These are phyloP conservation scores for Palythoa heliodiscus DNA, from an alignment of 92 coral and sea anemone species.

Conservation along the genomic window DNA sequence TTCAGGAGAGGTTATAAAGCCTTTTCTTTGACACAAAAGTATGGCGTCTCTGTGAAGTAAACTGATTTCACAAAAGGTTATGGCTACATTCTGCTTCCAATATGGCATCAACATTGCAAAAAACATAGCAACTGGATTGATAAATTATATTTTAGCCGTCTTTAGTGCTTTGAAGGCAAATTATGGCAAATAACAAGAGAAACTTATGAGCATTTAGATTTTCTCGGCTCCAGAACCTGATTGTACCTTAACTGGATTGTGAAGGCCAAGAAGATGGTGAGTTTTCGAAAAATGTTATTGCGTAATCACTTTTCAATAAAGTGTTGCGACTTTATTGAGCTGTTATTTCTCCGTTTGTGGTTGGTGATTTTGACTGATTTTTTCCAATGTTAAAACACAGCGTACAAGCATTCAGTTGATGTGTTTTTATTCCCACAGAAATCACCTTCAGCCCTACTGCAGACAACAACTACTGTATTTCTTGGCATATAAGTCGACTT, in stretches of 20 bases:
- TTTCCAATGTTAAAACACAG: slow-evolving; percentile 43
- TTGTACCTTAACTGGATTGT: slow-evolving; percentile 44
- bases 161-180: slow-evolving; percentile 31
- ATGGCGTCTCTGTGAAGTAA: slow-evolving; percentile 22
- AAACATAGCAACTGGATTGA: slow-evolving; percentile 40
- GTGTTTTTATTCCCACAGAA: slow-evolving; percentile 31
- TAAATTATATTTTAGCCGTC: background rate
- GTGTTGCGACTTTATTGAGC: slow-evolving; percentile 22
- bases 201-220: slow-evolving; percentile 38
- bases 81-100: slow-evolving; percentile 24
- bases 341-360: slow-evolving; percentile 33
- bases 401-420: slow-evolving; percentile 39
- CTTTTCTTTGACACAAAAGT: slow-evolving; percentile 22
- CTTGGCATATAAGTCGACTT: no score
- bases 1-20: slow-evolving; percentile 43
- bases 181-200: slow-evolving; percentile 17
- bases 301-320: slow-evolving; percentile 42
- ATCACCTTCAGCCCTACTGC: slow-evolving; percentile 10
- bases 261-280: slow-evolving; percentile 38
- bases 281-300: slow-evolving; percentile 40
- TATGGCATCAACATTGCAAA: slow-evolving; percentile 40
- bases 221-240: slow-evolving; percentile 36
- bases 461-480: background rate
- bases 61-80: slow-evolving; percentile 11
- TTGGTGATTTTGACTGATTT: slow-evolving; percentile 42